These are phyloP conservation scores for Tachycineta bicolor DNA, from an alignment of 2,113 vertebrate species.

Conservation along the genomic window DNA sequence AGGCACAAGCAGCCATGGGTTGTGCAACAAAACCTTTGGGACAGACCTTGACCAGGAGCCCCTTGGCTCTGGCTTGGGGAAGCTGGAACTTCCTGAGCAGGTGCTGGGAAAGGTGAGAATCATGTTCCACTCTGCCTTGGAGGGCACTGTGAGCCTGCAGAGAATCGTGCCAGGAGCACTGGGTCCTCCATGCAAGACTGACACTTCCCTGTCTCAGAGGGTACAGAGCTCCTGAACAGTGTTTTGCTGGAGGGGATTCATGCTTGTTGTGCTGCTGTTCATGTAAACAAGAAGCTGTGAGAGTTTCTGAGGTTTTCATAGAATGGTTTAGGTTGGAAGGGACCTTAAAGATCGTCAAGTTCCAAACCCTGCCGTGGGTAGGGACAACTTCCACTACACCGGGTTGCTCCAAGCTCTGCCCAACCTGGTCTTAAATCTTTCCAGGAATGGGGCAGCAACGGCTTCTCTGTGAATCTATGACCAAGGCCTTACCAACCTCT, in stretches of 20 bases:
- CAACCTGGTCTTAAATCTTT: background rate
- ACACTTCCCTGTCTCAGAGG: background rate
- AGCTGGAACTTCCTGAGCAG: background rate
- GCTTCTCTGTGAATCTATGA: background rate
- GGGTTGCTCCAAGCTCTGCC: background rate
- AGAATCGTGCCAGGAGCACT: background rate
- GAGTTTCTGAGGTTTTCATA: background rate
- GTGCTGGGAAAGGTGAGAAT: background rate
- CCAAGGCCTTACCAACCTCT: background rate
- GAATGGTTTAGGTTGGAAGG: background rate
- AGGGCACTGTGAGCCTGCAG: background rate
- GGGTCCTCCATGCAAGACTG: background rate
- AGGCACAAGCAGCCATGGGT: background rate
- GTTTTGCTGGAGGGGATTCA: background rate
- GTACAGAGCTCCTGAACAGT: background rate
- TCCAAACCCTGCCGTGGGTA: background rate
- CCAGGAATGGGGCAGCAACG: background rate
- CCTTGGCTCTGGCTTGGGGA: background rate
- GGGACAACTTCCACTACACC: background rate
- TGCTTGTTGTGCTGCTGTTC: background rate
- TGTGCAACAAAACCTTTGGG: background rate
- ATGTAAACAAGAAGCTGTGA: rapidly evolving
- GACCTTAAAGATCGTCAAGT: background rate
- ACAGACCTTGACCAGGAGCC: background rate
- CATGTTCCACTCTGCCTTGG: background rate